A percentile compares a stretch with the other conserved stretches of the same genome.
These are phyloP conservation scores for Puffinus mauretanicus DNA, from an alignment of 2,113 vertebrate species.

Conservation along the genomic window DNA sequence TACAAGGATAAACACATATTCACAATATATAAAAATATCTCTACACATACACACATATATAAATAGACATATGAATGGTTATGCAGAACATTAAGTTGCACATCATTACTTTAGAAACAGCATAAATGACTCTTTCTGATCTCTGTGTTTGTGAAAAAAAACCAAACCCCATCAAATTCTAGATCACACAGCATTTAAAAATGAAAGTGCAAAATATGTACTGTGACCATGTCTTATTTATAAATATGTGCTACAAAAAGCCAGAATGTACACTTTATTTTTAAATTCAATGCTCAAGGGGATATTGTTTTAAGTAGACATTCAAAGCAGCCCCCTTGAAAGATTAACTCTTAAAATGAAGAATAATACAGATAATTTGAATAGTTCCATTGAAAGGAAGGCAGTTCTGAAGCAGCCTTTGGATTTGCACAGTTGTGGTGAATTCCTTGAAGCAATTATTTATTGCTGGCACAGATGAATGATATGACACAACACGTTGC, in stretches of 20 bases:
- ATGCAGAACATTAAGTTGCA: constrained; percentile 19
- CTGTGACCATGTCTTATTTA: constrained; percentile 64
- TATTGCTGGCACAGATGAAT: not conserved
- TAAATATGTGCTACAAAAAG: constrained; percentile 48
- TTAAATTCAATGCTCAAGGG: constrained; percentile 58
- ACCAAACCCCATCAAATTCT: not conserved
- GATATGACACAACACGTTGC: rapidly evolving
- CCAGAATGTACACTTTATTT: constrained; percentile 53
- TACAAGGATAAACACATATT: not conserved
- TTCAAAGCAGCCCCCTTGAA: constrained; percentile 55
- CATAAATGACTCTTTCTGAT: constrained; percentile 67
- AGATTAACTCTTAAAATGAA: constrained; percentile 54
- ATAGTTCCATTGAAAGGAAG: constrained; percentile 46
- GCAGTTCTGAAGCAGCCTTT: not conserved
- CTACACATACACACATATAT: not conserved
- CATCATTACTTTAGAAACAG: constrained; percentile 61
- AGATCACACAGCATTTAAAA: constrained; percentile 52
- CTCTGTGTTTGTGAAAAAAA: constrained; percentile 38
- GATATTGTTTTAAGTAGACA: constrained; percentile 54
- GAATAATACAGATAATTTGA: constrained; percentile 61
- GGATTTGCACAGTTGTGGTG: not conserved
- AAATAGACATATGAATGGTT: not conserved
- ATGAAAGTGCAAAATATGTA: constrained; percentile 45
- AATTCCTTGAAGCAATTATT: not conserved
- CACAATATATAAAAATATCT: not conserved